Percentiles rank a stretch among this genome's conserved stretches.
These are phyloP conservation scores for Lucilia sericata DNA, from an alignment of 1,140 invertebrate species.

Conservation along the genomic window DNA sequence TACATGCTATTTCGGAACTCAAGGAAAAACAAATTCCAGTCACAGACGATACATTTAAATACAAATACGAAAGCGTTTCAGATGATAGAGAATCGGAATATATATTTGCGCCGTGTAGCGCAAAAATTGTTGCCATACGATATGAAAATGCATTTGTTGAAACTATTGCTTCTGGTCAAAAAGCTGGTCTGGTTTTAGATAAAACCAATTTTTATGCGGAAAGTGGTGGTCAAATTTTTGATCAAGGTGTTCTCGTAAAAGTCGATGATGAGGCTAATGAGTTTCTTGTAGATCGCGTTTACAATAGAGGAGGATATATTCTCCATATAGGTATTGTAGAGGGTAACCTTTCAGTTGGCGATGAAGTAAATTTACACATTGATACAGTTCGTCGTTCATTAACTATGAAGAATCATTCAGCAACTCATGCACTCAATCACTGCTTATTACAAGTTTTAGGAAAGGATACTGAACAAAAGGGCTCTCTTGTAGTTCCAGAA, in stretches of 20 bases:
- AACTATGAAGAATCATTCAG: conserved; percentile 99
- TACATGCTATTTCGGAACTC: conserved; percentile 94
- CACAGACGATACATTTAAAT: conserved; percentile 94
- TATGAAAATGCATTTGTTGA: conserved; percentile 89
- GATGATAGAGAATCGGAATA: conserved; percentile 78
- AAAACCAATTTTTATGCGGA: conserved; percentile 97
- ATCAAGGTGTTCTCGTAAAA: conserved; percentile 95
- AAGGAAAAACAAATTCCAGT: conserved; percentile 81
- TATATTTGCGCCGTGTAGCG: conserved; percentile 75
- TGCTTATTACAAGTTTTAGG: conserved; percentile 90
- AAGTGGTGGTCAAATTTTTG: conserved; percentile 98
- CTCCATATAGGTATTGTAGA: conserved; percentile 92
- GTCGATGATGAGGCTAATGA: conserved; percentile 87
- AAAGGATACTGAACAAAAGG: conserved; percentile 94
- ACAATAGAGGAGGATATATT: conserved; percentile 96
- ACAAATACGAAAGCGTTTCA: conserved; percentile 82
- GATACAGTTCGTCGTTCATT: conserved; percentile 86
- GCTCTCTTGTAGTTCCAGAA: conserved; percentile 98
- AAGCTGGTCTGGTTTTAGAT: conserved; percentile 94
- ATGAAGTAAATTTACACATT: conserved; percentile 85
- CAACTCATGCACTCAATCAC: conserved; percentile 97
- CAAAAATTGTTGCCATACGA: conserved; percentile 79
- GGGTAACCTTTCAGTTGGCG: conserved; percentile 87
- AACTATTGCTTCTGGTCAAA: conserved; percentile 83
- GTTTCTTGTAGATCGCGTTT: conserved; percentile 94